phyloP scores from a whole-genome alignment of 2,113 vertebrate genomes.

The Enhydra lutris region DNA sequence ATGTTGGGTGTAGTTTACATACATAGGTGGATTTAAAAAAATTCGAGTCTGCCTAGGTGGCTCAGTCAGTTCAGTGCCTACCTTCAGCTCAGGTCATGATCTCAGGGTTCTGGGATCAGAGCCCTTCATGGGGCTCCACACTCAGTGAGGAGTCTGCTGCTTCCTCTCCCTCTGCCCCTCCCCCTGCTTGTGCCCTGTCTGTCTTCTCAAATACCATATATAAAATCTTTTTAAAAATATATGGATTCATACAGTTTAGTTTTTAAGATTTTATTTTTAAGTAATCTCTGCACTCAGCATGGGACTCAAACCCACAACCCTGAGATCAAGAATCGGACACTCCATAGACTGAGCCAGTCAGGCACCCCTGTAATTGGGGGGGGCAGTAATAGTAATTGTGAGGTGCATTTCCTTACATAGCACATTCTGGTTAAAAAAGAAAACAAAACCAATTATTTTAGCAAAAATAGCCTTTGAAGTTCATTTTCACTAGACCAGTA shows the following conservation, averaged over 20 bases:
- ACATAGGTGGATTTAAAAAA: neutral
- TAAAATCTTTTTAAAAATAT: neutral
- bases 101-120: neutral
- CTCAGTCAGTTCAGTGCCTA: neutral
- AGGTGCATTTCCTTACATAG: neutral
- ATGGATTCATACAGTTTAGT: neutral
- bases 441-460: slow-evolving; percentile 20
- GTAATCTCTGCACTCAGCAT: neutral
- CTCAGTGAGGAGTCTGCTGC: neutral
- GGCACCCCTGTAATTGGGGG: neutral
- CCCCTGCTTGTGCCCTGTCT: neutral
- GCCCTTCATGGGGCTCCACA: neutral
- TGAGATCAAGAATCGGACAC: neutral
- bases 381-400: neutral
- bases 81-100: neutral
- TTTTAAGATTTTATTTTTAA: neutral
- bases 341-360: neutral
- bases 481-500: slow-evolving; percentile 37
- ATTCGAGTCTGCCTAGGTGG: neutral
- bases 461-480: neutral
- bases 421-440: neutral
- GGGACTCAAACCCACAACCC: neutral
- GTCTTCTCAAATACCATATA: neutral
- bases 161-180: neutral
- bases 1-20: neutral